Evolutionary conservation across 2,113 vertebrate genomes (phyloP).

Genomic region (Myotis davidii): DNA sequence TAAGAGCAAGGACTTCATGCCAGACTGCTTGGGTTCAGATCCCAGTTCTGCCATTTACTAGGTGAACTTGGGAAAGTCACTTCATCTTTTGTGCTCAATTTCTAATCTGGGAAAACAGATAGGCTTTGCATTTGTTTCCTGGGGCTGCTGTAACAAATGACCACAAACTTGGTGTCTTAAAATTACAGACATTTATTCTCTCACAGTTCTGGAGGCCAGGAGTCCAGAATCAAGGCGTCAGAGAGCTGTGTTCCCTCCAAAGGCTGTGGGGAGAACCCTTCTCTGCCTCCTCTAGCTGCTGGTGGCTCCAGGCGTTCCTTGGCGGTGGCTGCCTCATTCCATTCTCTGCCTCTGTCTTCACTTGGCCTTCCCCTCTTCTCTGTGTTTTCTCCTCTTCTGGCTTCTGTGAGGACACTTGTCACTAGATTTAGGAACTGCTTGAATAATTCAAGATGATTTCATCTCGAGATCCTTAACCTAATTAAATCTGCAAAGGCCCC

Average conservation of each 20-base stretch:
- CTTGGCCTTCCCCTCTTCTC: neutral
- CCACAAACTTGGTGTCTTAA: neutral
- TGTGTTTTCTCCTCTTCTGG: neutral
- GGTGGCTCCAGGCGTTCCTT: neutral
- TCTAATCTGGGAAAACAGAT: neutral
- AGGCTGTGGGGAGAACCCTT: neutral
- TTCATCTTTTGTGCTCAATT: neutral
- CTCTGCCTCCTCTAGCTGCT: neutral
- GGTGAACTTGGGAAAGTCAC: too few relatives aligned
- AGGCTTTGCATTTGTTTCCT: neutral
- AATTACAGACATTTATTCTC: neutral
- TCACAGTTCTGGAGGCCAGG: neutral
- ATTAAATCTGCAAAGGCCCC: neutral
- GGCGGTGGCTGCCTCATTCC: neutral
- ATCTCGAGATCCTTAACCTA: neutral
- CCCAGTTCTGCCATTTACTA: neutral
- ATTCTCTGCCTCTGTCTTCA: neutral
- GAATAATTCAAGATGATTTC: conserved; percentile 1
- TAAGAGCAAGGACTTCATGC: neutral
- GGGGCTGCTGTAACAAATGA: neutral
- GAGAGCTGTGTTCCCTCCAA: neutral
- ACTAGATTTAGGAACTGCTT: neutral
- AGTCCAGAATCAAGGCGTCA: neutral
- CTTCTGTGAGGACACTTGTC: neutral
- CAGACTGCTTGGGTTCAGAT: neutral